Evolutionary conservation across 2,888 invertebrate species (phyloP).

Genomic region (Lamellibrachia satsuma): DNA sequence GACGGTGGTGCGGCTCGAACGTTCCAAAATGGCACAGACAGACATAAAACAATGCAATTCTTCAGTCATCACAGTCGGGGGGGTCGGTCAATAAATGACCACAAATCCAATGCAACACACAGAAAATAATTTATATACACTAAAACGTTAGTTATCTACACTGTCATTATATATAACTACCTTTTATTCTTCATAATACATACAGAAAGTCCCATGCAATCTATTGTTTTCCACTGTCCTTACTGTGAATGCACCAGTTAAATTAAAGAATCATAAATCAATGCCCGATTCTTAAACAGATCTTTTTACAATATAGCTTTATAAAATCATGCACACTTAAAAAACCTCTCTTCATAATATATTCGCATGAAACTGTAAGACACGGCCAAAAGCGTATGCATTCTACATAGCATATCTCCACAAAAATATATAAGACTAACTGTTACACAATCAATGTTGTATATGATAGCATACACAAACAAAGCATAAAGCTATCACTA

Average conservation of each 20-base stretch:
- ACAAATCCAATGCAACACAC: conserved; percentile 3
- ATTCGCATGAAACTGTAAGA: not conserved
- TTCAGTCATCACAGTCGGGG: conserved; percentile 8
- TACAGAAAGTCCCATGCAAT: not conserved
- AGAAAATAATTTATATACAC: not conserved
- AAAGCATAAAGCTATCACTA: not conserved
- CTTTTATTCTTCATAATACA: not conserved
- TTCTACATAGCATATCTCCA: not conserved
- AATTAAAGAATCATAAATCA: not conserved
- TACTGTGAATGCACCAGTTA: not conserved
- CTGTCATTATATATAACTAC: not conserved
- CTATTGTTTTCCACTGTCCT: not conserved
- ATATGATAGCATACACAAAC: too few relatives aligned
- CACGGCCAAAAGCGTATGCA: not conserved
- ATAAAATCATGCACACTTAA: not conserved
- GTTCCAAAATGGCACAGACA: conserved; percentile 10
- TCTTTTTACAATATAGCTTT: not conserved
- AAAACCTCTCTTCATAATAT: not conserved
- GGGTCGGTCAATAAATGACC: not conserved
- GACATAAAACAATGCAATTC: not conserved
- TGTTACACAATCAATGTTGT: not conserved
- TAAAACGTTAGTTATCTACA: conserved; percentile 9
- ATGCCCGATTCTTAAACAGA: not conserved
- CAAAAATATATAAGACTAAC: not conserved
- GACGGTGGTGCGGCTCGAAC: not conserved